These are phyloP conservation scores for Cheilosia impressa DNA, from an alignment of 2,888 invertebrate species.

Conservation along the genomic window DNA sequence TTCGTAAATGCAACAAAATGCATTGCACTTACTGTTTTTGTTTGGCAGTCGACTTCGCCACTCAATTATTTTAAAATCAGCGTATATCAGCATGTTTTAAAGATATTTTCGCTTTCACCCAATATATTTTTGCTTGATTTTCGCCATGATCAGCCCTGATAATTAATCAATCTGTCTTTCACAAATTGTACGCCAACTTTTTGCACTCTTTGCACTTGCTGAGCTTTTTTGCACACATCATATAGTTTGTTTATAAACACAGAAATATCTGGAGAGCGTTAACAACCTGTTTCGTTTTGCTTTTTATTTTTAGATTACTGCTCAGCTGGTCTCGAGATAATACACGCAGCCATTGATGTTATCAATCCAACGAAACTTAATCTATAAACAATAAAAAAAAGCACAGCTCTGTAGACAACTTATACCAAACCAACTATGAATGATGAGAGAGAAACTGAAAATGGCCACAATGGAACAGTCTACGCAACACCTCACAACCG, in stretches of 20 bases:
- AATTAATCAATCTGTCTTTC: neutral
- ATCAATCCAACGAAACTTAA: slow-evolving; percentile 28
- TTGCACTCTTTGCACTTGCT: neutral
- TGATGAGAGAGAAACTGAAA: slow-evolving; percentile 36
- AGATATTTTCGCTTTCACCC: too few relatives aligned
- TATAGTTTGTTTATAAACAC: slow-evolving; percentile 12
- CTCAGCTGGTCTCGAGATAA: slow-evolving; percentile 21
- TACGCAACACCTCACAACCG: slow-evolving; percentile 68
- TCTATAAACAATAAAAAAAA: slow-evolving; percentile 34
- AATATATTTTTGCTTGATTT: too few relatives aligned
- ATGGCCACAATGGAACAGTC: slow-evolving; percentile 72
- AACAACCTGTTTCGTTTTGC: neutral
- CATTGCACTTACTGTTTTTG: too few relatives aligned
- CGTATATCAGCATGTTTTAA: too few relatives aligned
- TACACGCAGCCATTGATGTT: slow-evolving; percentile 36
- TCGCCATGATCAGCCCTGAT: neutral
- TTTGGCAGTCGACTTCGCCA: too few relatives aligned
- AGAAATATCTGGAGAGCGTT: neutral
- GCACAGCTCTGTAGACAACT: slow-evolving; percentile 4
- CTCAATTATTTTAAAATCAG: too few relatives aligned
- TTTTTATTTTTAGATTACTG: slow-evolving; percentile 35
- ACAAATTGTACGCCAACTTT: neutral
- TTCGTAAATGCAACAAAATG: too few relatives aligned
- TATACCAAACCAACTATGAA: slow-evolving; percentile 31
- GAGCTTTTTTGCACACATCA: neutral